These are phyloP conservation scores for Synergus laeviventris DNA, from an alignment of 2,888 invertebrate genomes.

Conservation along the genomic window DNA sequence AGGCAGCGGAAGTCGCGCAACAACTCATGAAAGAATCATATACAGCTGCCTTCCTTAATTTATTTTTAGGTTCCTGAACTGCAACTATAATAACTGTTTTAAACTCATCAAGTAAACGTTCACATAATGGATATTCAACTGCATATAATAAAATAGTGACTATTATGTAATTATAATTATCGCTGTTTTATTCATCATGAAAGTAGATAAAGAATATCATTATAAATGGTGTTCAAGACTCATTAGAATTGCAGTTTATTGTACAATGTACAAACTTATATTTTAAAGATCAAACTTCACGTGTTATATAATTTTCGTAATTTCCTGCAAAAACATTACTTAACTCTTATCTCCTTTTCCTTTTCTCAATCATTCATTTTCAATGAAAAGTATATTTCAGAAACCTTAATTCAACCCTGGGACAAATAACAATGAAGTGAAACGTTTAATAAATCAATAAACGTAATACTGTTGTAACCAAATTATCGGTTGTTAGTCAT, in stretches of 20 bases:
- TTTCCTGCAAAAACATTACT: not conserved
- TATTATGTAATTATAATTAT: not conserved
- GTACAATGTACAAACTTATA: not conserved
- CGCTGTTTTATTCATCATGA: not conserved
- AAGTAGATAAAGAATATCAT: too few relatives aligned
- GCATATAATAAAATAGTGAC: not conserved
- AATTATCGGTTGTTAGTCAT: slow-evolving; percentile 28
- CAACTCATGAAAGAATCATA: slow-evolving; percentile 17
- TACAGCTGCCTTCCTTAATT: slow-evolving; percentile 5
- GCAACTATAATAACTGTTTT: not conserved
- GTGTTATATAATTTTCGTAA: not conserved
- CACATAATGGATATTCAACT: not conserved
- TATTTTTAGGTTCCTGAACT: not conserved
- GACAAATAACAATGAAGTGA: slow-evolving; percentile 4
- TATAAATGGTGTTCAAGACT: not conserved
- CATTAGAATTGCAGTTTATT: not conserved
- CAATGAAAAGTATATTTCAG: not conserved
- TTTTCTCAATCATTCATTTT: slow-evolving; percentile 2
- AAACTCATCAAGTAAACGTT: not conserved
- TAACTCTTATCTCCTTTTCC: not conserved
- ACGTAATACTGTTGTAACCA: not conserved
- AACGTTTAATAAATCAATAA: slow-evolving; percentile 37
- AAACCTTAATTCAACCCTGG: slow-evolving; percentile 8
- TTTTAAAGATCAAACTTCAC: not conserved
- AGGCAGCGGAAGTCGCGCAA: slow-evolving; percentile 30